These are phyloP conservation scores for Ciconia stormi DNA, from an alignment of 2,113 vertebrate species.

Conservation along the genomic window DNA sequence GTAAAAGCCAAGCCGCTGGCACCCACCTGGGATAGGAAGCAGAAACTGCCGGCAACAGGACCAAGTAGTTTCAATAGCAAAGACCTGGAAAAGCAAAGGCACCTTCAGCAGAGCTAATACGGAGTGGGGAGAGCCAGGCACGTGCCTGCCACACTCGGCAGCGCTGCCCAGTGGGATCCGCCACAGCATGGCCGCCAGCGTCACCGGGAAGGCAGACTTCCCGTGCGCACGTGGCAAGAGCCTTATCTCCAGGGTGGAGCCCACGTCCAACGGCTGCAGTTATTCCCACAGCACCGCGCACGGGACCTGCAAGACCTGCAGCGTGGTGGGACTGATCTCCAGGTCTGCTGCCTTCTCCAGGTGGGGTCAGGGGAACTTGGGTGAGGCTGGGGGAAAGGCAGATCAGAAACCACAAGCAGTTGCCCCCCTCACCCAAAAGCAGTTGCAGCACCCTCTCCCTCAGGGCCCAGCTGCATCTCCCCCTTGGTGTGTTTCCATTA, in stretches of 20 bases:
- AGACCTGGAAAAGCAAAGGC: not conserved
- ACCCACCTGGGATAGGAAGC: not conserved
- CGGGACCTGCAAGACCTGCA: not conserved
- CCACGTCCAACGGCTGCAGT: not conserved
- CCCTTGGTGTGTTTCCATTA: not conserved
- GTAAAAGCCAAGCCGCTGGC: not conserved
- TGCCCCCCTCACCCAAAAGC: not conserved
- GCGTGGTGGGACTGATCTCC: fast-evolving
- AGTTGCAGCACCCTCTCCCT: not conserved
- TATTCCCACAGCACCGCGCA: not conserved
- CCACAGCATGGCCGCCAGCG: not conserved
- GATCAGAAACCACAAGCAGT: not conserved
- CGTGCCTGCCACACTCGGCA: not conserved
- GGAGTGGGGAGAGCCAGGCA: not conserved
- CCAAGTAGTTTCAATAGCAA: not conserved
- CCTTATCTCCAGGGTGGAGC: not conserved
- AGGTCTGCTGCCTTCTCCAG: not conserved
- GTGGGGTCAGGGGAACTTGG: not conserved
- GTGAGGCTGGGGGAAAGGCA: not conserved
- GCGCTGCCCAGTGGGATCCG: not conserved
- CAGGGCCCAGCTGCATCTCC: not conserved
- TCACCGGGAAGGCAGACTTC: not conserved
- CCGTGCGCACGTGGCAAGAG: fast-evolving
- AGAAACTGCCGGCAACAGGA: not conserved
- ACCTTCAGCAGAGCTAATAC: not conserved